These are phyloP conservation scores for Ciconia nigra DNA, from an alignment of 2,797 vertebrate species.

Conservation along the genomic window DNA sequence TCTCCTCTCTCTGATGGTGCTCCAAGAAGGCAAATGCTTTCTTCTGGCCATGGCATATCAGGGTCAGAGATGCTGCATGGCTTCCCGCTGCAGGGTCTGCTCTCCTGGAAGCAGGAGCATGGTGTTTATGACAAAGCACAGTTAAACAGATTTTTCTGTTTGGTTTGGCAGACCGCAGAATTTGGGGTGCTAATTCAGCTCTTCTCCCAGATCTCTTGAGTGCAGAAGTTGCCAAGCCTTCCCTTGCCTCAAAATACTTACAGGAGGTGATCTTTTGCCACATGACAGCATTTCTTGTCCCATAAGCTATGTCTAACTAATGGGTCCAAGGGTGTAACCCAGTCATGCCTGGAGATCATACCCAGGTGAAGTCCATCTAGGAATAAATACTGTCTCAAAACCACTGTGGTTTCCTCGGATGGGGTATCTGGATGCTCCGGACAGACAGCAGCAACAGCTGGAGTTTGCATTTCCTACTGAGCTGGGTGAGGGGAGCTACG, in stretches of 20 bases:
- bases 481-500: accelerated
- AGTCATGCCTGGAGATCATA: neutral
- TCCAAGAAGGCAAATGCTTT: neutral
- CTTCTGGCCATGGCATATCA: neutral
- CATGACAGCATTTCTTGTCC: neutral
- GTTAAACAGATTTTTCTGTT: neutral
- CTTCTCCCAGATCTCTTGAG: neutral
- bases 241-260: too few species aligned
- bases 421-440: neutral
- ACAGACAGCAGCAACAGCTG: neutral
- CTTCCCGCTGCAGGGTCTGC: neutral
- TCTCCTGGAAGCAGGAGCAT: neutral
- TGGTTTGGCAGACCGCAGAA: neutral
- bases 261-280: neutral
- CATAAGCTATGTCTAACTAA: neutral
- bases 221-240: neutral
- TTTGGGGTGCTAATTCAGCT: neutral
- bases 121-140: neutral
- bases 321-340: neutral
- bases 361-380: neutral
- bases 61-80: neutral
- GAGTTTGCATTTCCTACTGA: neutral
- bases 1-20: neutral
- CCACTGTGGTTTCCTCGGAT: accelerated
- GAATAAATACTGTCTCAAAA: neutral